These are phyloP conservation scores for Danionella dracula DNA, from an alignment of 2,797 vertebrate species.

Conservation along the genomic window DNA sequence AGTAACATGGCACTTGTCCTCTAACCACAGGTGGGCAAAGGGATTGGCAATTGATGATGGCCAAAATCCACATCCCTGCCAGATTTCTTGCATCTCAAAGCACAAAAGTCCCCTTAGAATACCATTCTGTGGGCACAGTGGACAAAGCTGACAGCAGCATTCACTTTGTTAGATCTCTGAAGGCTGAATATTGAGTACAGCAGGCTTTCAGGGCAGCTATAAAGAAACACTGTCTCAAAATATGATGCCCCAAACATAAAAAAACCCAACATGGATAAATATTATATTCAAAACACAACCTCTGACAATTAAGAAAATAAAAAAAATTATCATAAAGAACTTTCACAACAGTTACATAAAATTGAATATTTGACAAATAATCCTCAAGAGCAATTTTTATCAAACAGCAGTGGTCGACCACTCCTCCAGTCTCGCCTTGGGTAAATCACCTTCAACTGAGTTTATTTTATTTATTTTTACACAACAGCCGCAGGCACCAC, in stretches of 20 bases:
- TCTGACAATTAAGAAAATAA: too few relatives aligned
- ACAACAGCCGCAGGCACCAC: slow-evolving; percentile 49
- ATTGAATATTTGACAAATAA: too few relatives aligned
- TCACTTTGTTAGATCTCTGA: slow-evolving; percentile 20
- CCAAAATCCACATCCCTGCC: slow-evolving; percentile 33
- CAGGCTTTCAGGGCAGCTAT: slow-evolving; percentile 41
- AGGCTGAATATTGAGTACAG: slow-evolving; percentile 50
- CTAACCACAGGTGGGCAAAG: slow-evolving; percentile 54
- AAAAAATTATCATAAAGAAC: too few relatives aligned
- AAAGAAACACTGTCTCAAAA: too few relatives aligned
- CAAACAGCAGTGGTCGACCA: slow-evolving; percentile 16
- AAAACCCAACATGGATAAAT: too few relatives aligned
- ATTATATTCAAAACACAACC: too few relatives aligned
- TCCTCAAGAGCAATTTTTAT: too few relatives aligned
- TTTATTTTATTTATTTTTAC: background rate
- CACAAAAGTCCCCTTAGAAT: slow-evolving; percentile 47
- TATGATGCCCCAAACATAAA: too few relatives aligned
- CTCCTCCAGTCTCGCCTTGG: slow-evolving; percentile 24
- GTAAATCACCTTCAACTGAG: slow-evolving; percentile 29
- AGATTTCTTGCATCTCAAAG: slow-evolving; percentile 49
- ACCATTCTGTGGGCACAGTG: slow-evolving; percentile 51
- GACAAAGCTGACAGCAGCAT: slow-evolving; percentile 57
- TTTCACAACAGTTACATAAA: too few relatives aligned
- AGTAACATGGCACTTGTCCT: slow-evolving; percentile 52
- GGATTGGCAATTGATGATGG: slow-evolving; percentile 25